These are phyloP conservation scores for Drosophila virilis DNA, from an alignment of 1,140 invertebrate species.

Conservation along the genomic window DNA sequence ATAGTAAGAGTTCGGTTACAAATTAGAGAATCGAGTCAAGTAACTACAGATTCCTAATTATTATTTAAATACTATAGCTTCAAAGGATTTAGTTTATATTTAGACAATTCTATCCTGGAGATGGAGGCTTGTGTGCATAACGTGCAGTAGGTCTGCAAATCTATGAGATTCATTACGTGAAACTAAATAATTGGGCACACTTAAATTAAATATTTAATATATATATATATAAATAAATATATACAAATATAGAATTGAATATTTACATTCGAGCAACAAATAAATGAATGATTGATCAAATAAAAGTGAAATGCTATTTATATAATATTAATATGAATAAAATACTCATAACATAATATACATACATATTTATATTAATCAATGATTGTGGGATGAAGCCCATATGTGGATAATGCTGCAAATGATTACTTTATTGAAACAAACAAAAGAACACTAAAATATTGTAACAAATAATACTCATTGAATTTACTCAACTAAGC, in stretches of 20 bases:
- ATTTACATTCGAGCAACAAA: constrained; percentile 45
- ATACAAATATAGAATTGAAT: constrained; percentile 43
- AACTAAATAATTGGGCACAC: constrained; percentile 52
- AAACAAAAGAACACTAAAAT: constrained; percentile 48
- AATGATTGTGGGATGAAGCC: constrained; percentile 59
- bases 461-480: constrained; percentile 51
- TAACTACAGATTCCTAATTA: background rate
- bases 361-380: constrained; percentile 59
- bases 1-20: background rate
- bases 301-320: constrained; percentile 36
- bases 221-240: constrained; percentile 15
- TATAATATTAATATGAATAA: constrained; percentile 33
- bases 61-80: background rate
- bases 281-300: constrained; percentile 15
- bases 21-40: background rate
- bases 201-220: constrained; percentile 42
- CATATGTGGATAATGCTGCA: constrained; percentile 71
- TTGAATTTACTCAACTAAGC: constrained; percentile 38
- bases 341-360: constrained; percentile 46
- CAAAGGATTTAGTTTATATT: background rate
- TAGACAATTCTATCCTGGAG: constrained; percentile 8
- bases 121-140: constrained; percentile 12
- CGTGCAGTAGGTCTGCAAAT: constrained; percentile 16
- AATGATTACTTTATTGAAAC: constrained; percentile 78
- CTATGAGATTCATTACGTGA: constrained; percentile 47